Percentiles rank a stretch among this genome's conserved stretches.
Evolutionary conservation across 37 sponge, comb jelly and placozoan genomes (phyloP).

Genomic region (Ephydatia muelleri): DNA sequence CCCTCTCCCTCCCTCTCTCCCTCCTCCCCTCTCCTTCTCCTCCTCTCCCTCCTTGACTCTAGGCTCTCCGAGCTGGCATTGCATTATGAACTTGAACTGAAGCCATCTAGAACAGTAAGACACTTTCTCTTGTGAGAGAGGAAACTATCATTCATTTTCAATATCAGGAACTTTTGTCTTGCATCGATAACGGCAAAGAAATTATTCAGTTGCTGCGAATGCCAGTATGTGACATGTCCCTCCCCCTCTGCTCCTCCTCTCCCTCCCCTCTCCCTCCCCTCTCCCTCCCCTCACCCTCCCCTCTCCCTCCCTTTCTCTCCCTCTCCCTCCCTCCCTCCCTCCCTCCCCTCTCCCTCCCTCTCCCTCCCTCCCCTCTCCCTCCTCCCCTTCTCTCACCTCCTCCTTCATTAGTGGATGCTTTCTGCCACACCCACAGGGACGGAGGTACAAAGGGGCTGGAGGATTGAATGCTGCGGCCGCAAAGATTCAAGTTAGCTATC

Average conservation of each 20-base stretch:
- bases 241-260: background rate
- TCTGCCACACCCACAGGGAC: slow-evolving; percentile 47
- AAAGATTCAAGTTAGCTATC: slow-evolving; percentile 47
- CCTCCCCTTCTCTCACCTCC: background rate
- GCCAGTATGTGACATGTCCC: slow-evolving; percentile 18
- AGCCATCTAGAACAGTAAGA: slow-evolving; percentile 58
- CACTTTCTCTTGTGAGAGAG: background rate
- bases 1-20: background rate
- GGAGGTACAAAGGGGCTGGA: slow-evolving; percentile 63
- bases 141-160: slow-evolving; percentile 18
- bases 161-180: slow-evolving; percentile 10
- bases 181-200: slow-evolving; percentile 1
- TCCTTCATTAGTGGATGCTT: too few relatives aligned
- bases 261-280: background rate
- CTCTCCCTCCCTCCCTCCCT: background rate
- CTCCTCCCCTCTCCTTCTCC: background rate
- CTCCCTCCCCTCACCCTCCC: background rate
- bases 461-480: slow-evolving; percentile 72
- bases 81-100: slow-evolving; percentile 67
- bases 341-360: background rate
- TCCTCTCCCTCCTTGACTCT: background rate
- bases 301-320: background rate
- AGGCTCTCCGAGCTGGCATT: slow-evolving; percentile 56
- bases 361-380: background rate
- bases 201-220: slow-evolving; percentile 22